phyloP scores from a whole-genome alignment of 2,113 vertebrate genomes.

The Gavialis gangeticus region DNA sequence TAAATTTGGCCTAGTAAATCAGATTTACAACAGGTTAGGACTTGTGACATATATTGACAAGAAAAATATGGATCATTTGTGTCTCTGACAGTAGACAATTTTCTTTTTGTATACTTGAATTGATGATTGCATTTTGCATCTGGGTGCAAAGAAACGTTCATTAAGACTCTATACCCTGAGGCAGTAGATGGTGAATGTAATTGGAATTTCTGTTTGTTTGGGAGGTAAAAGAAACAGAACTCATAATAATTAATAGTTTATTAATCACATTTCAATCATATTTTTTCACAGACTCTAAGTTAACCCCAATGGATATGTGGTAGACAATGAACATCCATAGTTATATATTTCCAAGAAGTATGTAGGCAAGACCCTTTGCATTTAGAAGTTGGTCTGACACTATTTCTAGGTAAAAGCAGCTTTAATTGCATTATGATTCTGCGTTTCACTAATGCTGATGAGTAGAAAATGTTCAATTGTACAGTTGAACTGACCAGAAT shows the following conservation, averaged over 20 bases:
- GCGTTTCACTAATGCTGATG: constrained; percentile 19
- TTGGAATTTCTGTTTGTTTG: constrained; percentile 82
- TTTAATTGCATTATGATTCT: constrained; percentile 49
- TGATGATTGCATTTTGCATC: constrained; percentile 85
- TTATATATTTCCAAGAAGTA: constrained; percentile 30
- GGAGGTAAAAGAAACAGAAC: constrained; percentile 66
- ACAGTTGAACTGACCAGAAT: constrained; percentile 43
- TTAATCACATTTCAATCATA: constrained; percentile 10
- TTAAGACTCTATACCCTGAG: constrained; percentile 80
- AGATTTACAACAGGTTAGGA: neutral
- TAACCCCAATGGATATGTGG: constrained; percentile 69
- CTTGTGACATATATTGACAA: constrained; percentile 10
- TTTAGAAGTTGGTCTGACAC: constrained; percentile 12
- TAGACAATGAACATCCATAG: constrained; percentile 54
- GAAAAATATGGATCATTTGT: constrained; percentile 48
- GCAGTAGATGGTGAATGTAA: constrained; percentile 82
- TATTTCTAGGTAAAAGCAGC: neutral
- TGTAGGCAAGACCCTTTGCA: constrained; percentile 35
- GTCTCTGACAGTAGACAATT: constrained; percentile 22
- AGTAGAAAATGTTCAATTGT: constrained; percentile 15
- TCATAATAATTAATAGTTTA: constrained; percentile 77
- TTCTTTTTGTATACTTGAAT: constrained; percentile 55
- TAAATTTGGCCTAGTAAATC: constrained; percentile 18
- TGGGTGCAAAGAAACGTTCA: constrained; percentile 83
- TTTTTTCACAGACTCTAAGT: constrained; percentile 32